Base-by-base conservation (phyloP, 2,797 vertebrate species). In the Onychomys torridus region DNA sequence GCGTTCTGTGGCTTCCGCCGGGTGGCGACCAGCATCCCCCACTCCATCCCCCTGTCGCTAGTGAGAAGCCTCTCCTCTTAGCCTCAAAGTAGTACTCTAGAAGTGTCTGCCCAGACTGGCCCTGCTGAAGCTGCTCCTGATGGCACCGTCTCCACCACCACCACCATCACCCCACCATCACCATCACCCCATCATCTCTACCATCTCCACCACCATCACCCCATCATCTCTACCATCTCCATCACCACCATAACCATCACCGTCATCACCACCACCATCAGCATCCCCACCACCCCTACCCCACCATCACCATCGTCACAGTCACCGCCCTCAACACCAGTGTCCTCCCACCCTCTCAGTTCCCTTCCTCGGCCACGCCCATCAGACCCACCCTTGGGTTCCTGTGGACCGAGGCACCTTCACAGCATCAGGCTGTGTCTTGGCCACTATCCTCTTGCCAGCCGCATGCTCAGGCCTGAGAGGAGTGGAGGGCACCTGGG, bases 161-260 rank as follows among this genome's bases (percentile, higher is more conserved):
- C 0, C 29, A 1, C 2, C 32, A 27, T 0, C 59, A 65, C 0
- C 6, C 0, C n/a, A n/a, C 2, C 69, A n/a, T 0, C 59, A 49
- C 13, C 65, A 69, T 52, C 11, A 49, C n/a, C n/a, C 63, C 63
- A 65, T 34, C 65, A 67, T 5, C 13, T 12, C 32, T 13, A 65
- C 12, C 29, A 67, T 11, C 65, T 9, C 16, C 34, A 4, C 1
- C 71, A 73, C 9, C 71, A 40, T 8, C 69, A 23, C 37, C 37
- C 16, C n/a, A 40, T 25, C 71, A 11, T 34, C 49, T 12, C 49
- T 13, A 52, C n/a, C n/a, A 73, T 29, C 37, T 0, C n/a, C 16
- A 21, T 40, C 69, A 19, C 0, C 27, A 14, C 0, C 29, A 78
- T 12, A 16, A 3, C 23, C 23, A 6, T 0, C 29, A 43, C 0